Conservation (phyloP, 2,888 invertebrate species). For the Melanargia galathea region DNA sequence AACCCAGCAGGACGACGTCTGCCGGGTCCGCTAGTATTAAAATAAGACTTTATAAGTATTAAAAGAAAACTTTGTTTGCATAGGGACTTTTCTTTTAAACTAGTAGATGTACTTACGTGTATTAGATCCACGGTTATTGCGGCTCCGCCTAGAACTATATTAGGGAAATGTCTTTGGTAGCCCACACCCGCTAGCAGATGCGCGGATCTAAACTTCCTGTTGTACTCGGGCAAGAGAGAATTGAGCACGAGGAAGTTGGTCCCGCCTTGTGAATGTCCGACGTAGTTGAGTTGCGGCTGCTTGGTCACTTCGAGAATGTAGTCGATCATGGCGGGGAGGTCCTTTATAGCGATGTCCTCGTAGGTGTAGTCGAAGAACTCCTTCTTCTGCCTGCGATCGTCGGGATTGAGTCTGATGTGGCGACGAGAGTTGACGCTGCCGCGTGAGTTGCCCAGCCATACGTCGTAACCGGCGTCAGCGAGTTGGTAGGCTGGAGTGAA, state of each 20-base stretch:
- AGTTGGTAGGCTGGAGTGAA: conserved; percentile 83
- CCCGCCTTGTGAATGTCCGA: conserved; percentile 74
- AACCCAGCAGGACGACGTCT: no score
- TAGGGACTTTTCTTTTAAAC: no score
- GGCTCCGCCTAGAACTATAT: conserved; percentile 40
- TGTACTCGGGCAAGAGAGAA: conserved; percentile 60
- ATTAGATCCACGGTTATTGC: conserved; percentile 52
- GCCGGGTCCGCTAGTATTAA: no score
- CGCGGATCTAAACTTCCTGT: conserved; percentile 58
- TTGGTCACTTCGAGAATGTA: conserved; percentile 55
- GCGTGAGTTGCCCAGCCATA: conserved; percentile 93
- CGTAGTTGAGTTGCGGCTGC: conserved; percentile 59
- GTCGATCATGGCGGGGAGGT: conserved; percentile 66
- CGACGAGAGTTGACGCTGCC: conserved; percentile 87
- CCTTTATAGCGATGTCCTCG: conserved; percentile 64
- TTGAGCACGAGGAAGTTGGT: conserved; percentile 59
- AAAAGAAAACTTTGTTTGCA: no score
- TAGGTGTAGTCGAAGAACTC: conserved; percentile 66
- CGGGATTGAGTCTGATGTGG: conserved; percentile 72
- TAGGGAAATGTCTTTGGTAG: conserved; percentile 57
- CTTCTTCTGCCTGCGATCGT: conserved; percentile 45
- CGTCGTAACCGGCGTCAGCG: conserved; percentile 86
- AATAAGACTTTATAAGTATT: no score
- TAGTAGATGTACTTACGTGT: conserved; percentile 41
- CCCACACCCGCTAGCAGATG: conserved; percentile 67